These are phyloP conservation scores for Kryptopterus vitreolus DNA, from an alignment of 2,797 vertebrate species.

Conservation along the genomic window DNA sequence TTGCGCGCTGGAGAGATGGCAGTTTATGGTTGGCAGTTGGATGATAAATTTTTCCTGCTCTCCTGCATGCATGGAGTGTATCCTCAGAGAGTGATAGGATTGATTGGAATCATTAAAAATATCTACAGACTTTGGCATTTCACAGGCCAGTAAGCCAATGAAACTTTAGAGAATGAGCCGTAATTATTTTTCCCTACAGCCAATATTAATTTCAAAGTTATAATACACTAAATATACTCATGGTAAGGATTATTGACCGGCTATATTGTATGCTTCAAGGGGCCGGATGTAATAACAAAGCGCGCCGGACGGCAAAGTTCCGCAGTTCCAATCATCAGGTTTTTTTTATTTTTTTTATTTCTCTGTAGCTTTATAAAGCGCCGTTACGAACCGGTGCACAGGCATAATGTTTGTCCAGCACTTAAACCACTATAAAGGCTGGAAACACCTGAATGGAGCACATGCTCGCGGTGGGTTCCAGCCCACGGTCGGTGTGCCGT, in stretches of 20 bases:
- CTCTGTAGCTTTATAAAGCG: conserved; percentile 10
- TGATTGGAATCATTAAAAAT: conserved; percentile 85
- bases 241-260: conserved; percentile 35
- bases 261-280: conserved; percentile 23
- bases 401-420: conserved; percentile 31
- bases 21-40: conserved; percentile 76
- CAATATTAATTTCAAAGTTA: conserved; percentile 72
- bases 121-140: conserved; percentile 77
- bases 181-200: conserved; percentile 78
- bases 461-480: conserved; percentile 34
- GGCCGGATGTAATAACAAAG: conserved; percentile 28
- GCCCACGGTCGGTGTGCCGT: conserved; percentile 32
- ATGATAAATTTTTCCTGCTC: conserved; percentile 78
- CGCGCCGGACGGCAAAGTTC: conserved; percentile 1
- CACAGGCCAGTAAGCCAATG: conserved; percentile 73
- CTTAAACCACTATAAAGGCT: conserved; percentile 30
- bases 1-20: conserved; percentile 61
- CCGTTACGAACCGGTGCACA: conserved; percentile 18
- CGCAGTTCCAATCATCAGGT: not conserved
- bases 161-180: conserved; percentile 63
- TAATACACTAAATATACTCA: conserved; percentile 49
- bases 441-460: not conserved
- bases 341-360: too few relatives aligned
- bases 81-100: conserved; percentile 80
- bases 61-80: conserved; percentile 81